phyloP scores from a whole-genome alignment of 2,113 vertebrate species.

The Anser brachyrhynchus region DNA sequence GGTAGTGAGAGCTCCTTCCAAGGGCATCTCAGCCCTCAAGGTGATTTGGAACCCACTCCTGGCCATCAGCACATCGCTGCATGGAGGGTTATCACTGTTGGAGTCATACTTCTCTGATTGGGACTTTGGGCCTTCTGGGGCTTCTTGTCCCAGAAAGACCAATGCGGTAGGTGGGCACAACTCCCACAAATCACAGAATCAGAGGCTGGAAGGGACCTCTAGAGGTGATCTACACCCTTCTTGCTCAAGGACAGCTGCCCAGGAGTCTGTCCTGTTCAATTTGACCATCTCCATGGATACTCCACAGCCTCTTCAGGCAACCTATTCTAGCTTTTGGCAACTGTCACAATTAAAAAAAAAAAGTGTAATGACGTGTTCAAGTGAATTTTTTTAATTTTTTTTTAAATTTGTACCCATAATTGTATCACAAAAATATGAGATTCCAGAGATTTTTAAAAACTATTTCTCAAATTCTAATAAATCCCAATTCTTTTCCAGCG shows the following conservation, averaged over 20 bases:
- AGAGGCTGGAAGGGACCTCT: not conserved
- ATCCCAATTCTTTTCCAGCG: not conserved
- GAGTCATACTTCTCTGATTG: not conserved
- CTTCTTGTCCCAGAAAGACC: not conserved
- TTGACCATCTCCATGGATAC: not conserved
- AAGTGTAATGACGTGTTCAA: not conserved
- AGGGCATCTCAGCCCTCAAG: not conserved
- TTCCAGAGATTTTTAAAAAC: not conserved
- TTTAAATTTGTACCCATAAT: not conserved
- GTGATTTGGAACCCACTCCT: not conserved
- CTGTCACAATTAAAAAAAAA: not conserved
- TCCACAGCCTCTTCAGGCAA: not conserved
- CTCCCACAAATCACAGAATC: not conserved
- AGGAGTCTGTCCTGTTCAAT: not conserved
- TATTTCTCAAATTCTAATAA: not conserved
- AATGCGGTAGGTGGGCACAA: not conserved
- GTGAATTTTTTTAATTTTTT: not conserved
- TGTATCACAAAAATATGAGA: not conserved
- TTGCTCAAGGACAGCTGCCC: not conserved
- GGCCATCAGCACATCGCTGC: not conserved
- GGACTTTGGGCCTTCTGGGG: not conserved
- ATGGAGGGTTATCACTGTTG: not conserved
- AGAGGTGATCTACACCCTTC: not conserved
- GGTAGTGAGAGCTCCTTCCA: not conserved
- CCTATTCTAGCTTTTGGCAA: not conserved